Conservation (phyloP, 2,113 vertebrate species). For the Dryoscopus gambensis region DNA sequence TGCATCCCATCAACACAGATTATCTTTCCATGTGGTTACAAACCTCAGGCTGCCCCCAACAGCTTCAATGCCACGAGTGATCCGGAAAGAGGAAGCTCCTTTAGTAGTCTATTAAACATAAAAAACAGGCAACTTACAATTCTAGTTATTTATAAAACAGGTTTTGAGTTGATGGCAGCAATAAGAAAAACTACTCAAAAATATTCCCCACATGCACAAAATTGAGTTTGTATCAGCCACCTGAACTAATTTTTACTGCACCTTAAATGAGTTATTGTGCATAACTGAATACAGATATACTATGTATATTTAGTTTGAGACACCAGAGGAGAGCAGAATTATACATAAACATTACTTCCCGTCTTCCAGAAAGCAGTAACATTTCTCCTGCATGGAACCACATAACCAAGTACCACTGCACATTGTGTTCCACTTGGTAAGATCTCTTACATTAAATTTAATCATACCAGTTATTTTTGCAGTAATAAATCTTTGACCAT, state of each 20-base stretch:
- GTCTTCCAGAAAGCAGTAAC: neutral
- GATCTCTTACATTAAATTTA: neutral
- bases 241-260: neutral
- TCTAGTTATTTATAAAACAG: neutral
- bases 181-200: neutral
- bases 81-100: constrained; percentile 92
- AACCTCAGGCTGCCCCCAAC: constrained; percentile 91
- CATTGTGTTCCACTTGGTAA: neutral
- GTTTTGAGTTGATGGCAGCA: neutral
- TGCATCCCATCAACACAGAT: neutral
- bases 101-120: constrained; percentile 85
- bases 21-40: constrained; percentile 32
- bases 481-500: neutral
- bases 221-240: neutral
- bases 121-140: neutral
- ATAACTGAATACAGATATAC: neutral
- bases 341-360: neutral
- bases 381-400: neutral
- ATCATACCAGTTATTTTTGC: neutral
- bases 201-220: neutral
- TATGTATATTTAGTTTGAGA: neutral
- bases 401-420: neutral
- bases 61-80: constrained; percentile 90
- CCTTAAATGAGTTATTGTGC: neutral
- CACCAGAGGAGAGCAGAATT: neutral